phyloP scores from a whole-genome alignment of 2,797 vertebrate genomes.

The Bucorvus abyssinicus region DNA sequence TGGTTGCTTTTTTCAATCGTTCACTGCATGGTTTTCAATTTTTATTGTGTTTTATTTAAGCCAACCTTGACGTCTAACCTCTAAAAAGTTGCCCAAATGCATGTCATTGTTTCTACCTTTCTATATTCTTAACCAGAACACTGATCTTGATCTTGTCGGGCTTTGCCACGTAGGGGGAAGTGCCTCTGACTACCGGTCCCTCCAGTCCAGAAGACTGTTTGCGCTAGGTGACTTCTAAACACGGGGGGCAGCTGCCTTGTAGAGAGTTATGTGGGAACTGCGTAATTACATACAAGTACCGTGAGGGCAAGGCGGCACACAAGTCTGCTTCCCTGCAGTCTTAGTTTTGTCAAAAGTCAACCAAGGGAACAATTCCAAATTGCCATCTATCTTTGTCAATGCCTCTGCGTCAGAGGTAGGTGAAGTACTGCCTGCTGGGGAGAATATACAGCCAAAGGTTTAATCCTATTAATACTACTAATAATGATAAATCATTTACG shows the following conservation, averaged over 20 bases:
- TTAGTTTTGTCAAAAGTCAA: background rate
- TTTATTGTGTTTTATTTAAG: background rate
- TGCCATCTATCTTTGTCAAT: background rate
- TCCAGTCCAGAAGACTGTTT: background rate
- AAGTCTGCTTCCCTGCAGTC: background rate
- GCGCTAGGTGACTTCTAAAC: background rate
- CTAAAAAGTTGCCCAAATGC: background rate
- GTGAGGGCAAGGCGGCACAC: background rate
- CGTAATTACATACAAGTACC: rapidly evolving
- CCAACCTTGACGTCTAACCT: background rate
- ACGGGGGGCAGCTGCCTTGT: background rate
- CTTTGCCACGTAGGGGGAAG: background rate
- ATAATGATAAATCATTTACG: background rate
- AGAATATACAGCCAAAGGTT: background rate
- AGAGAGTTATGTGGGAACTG: background rate
- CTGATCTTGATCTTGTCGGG: background rate
- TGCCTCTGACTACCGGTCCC: background rate
- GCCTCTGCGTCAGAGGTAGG: background rate
- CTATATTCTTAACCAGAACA: background rate
- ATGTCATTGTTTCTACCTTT: background rate
- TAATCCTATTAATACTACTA: background rate
- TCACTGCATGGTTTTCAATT: background rate
- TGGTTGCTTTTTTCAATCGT: background rate
- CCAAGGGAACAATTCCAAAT: background rate
- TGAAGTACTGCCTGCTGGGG: background rate